Conservation (phyloP, 2,888 invertebrate genomes). For the Drosophila formosana region DNA sequence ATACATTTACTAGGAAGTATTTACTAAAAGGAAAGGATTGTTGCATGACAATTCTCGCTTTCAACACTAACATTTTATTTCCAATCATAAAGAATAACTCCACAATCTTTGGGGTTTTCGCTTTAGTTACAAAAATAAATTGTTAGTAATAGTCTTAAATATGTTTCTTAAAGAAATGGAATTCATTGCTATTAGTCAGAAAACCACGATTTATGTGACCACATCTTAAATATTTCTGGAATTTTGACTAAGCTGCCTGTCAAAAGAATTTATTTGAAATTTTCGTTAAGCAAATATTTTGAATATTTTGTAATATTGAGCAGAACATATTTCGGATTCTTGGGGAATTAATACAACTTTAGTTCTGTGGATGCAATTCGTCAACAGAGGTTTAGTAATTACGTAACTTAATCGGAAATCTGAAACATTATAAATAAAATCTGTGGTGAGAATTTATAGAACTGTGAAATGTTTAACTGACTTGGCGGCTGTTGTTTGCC, state of each 20-base stretch:
- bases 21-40: conserved; percentile 34
- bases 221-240: not conserved
- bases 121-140: too few species aligned
- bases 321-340: too few species aligned
- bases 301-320: not conserved
- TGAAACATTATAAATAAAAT: too few species aligned
- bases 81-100: too few species aligned
- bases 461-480: conserved; percentile 41
- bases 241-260: not conserved
- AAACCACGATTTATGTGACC: too few species aligned
- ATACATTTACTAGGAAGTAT: conserved; percentile 21
- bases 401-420: not conserved
- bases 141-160: too few species aligned
- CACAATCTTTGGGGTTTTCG: too few species aligned
- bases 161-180: too few species aligned
- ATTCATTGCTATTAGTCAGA: too few species aligned
- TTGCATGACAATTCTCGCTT: not conserved
- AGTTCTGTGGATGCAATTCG: not conserved
- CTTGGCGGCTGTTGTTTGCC: conserved; percentile 41
- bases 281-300: not conserved
- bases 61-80: not conserved
- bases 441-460: not conserved
- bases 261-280: not conserved
- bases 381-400: not conserved
- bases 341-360: not conserved